Evolutionary conservation across 1,140 invertebrate genomes (phyloP), one percentile per base, ranked within the genome.

Genomic region (Scaptomyza hsui): DNA sequence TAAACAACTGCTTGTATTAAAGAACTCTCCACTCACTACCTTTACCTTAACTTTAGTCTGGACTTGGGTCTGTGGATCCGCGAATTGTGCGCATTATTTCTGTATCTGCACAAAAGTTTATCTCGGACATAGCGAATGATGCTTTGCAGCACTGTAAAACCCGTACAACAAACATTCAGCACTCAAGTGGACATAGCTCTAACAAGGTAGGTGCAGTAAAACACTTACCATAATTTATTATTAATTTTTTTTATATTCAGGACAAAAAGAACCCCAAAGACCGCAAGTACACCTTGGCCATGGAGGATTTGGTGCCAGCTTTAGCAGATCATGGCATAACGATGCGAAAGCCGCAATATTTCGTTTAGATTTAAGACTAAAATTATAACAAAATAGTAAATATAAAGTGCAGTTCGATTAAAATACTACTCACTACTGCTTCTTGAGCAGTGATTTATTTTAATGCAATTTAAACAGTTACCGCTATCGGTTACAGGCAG

Each of bases 111-210:
- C 98, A 99, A 91, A 99, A 99, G 91, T 99, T 99, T 89, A 96
- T 99, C 24, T 98, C 98, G 0, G 98, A 99, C 92, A 97, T 99
- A 76, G 97, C 97, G 0, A 98, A 99, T 91, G 98, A 99, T 93
- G 98, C 98, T 0, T 92, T 99, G 19, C 98, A 99, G 82, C 98
- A 99, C 89, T 99, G 98, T 89, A 98, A 98, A 92, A 97, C 97
- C 78, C 93, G 97, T 57, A 96, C 95, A 1, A 95, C 95, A 0
- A 96, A 95, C 74, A 96, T 79, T 93, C 92, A 67, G 90, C 83
- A 89, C 39, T 86, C 83, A 15, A 85, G 92, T 51, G 92, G 83
- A 12, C 89, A 89, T 41, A 89, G 76, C 19, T 81, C 83, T 2
- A 86, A 61, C 57, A 90, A 90, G 65, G 79, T 82, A 53, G 10